These are phyloP conservation scores for Daktulosphaira vitifoliae DNA, from an alignment of 1,140 invertebrate genomes.

Conservation along the genomic window DNA sequence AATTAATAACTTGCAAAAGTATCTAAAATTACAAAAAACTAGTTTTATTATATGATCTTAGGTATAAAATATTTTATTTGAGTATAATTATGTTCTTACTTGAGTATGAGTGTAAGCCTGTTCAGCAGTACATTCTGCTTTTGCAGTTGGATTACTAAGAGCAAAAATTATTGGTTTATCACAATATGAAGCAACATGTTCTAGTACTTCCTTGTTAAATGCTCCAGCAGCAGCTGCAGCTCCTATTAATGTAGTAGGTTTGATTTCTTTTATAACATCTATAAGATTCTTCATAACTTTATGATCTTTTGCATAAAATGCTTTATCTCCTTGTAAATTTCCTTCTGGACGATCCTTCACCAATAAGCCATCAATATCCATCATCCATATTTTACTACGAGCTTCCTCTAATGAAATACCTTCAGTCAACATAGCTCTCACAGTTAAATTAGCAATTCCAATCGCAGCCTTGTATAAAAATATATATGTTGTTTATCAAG, in stretches of 20 bases:
- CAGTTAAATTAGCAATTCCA: constrained; percentile 77
- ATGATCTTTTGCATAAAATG: constrained; percentile 73
- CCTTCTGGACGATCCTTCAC: constrained; percentile 64
- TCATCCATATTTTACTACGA: constrained; percentile 75
- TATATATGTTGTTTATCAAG: too few relatives aligned
- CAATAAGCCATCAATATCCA: constrained; percentile 73
- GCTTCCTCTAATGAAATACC: constrained; percentile 68
- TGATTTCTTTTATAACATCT: constrained; percentile 69
- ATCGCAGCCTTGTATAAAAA: constrained; percentile 58
- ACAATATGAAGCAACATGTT: constrained; percentile 77
- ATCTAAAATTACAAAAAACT: too few relatives aligned
- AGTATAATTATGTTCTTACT: constrained; percentile 46
- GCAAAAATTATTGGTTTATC: constrained; percentile 88
- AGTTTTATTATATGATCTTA: too few relatives aligned
- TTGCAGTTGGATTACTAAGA: constrained; percentile 89
- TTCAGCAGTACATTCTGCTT: constrained; percentile 94
- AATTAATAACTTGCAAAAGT: too few relatives aligned
- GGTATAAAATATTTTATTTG: too few relatives aligned
- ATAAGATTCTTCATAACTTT: constrained; percentile 64
- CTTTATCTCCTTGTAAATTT: constrained; percentile 59
- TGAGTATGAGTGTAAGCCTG: constrained; percentile 79
- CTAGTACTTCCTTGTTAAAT: constrained; percentile 76
- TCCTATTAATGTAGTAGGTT: constrained; percentile 78
- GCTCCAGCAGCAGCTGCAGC: constrained; percentile 80
- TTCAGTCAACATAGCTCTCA: constrained; percentile 77